phyloP scores from a whole-genome alignment of 2,797 vertebrate genomes.

The Platalea minor region DNA sequence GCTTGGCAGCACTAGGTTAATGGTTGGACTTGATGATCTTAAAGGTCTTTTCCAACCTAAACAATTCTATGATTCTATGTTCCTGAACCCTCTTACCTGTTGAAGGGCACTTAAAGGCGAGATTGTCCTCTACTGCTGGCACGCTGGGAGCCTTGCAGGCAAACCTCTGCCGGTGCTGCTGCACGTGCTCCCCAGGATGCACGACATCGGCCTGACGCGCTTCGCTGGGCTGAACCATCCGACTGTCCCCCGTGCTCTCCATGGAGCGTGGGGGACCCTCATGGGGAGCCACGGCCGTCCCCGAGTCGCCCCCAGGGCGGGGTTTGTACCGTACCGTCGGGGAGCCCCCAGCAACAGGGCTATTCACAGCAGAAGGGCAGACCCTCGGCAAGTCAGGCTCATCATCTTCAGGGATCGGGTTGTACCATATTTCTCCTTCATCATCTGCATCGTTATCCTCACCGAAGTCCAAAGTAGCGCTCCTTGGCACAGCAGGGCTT shows the following conservation, averaged over 20 bases:
- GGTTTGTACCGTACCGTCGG: conserved; percentile 27
- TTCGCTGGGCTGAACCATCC: conserved; percentile 46
- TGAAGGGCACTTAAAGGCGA: conserved; percentile 65
- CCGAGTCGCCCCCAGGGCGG: conserved; percentile 46
- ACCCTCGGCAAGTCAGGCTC: conserved; percentile 58
- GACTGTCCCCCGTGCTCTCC: conserved; percentile 33
- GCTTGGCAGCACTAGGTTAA: not conserved
- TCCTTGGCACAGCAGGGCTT: not conserved
- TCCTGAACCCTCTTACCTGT: conserved; percentile 77
- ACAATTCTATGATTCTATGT: not conserved
- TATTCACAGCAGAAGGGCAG: not conserved
- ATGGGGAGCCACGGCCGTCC: not conserved
- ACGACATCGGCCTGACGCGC: conserved; percentile 57
- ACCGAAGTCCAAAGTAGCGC: conserved; percentile 70
- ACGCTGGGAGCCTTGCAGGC: conserved; percentile 68
- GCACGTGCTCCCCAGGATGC: conserved; percentile 74
- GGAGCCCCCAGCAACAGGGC: conserved; percentile 1
- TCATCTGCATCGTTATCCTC: conserved; percentile 94
- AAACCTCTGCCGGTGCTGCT: conserved; percentile 77
- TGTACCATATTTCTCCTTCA: conserved; percentile 99
- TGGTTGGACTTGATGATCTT: not conserved
- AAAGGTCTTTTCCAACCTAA: not conserved
- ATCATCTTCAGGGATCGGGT: conserved; percentile 96
- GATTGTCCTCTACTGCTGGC: conserved; percentile 73
- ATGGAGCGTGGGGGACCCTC: not conserved